phyloP scores from a whole-genome alignment of 2,888 invertebrate species.

The Drosophila peninsularis region DNA sequence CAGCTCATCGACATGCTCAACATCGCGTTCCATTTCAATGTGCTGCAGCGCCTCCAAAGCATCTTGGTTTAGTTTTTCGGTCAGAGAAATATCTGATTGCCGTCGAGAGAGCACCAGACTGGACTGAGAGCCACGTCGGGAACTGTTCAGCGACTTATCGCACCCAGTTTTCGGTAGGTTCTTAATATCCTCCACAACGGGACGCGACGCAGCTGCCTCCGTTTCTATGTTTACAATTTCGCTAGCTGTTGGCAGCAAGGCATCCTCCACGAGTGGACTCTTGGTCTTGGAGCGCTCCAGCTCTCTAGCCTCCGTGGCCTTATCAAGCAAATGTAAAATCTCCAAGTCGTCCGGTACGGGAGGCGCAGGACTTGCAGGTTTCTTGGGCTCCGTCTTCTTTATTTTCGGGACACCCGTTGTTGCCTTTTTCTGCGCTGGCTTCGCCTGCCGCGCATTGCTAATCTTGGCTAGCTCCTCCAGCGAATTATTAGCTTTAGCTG shows the following conservation, averaged over 20 bases:
- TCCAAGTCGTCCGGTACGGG: slow-evolving; percentile 70
- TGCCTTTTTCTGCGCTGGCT: slow-evolving; percentile 37
- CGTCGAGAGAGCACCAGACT: slow-evolving; percentile 68
- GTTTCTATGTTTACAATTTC: slow-evolving; percentile 16
- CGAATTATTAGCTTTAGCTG: slow-evolving; percentile 61
- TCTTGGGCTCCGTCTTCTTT: slow-evolving; percentile 27
- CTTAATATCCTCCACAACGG: slow-evolving; percentile 75
- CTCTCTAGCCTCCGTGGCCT: slow-evolving; percentile 63
- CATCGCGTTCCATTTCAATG: slow-evolving; percentile 44
- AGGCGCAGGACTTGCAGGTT: slow-evolving; percentile 50
- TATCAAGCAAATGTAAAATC: slow-evolving; percentile 63
- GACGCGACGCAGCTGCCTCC: slow-evolving; percentile 5
- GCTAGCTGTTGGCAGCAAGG: not conserved
- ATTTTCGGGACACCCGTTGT: not conserved
- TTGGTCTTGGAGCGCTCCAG: slow-evolving; percentile 64
- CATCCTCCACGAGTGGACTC: slow-evolving; percentile 54
- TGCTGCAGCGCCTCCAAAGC: slow-evolving; percentile 51
- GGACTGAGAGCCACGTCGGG: slow-evolving; percentile 75
- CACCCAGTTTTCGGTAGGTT: slow-evolving; percentile 81
- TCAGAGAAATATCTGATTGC: slow-evolving; percentile 69
- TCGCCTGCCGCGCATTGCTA: slow-evolving; percentile 56
- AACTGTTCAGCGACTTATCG: slow-evolving; percentile 76
- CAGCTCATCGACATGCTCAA: slow-evolving; percentile 69
- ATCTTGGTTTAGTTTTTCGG: slow-evolving; percentile 68
- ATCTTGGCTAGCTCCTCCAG: slow-evolving; percentile 75